phyloP scores from a whole-genome alignment of 2,888 invertebrate species.

The Nymphalis urticae region DNA sequence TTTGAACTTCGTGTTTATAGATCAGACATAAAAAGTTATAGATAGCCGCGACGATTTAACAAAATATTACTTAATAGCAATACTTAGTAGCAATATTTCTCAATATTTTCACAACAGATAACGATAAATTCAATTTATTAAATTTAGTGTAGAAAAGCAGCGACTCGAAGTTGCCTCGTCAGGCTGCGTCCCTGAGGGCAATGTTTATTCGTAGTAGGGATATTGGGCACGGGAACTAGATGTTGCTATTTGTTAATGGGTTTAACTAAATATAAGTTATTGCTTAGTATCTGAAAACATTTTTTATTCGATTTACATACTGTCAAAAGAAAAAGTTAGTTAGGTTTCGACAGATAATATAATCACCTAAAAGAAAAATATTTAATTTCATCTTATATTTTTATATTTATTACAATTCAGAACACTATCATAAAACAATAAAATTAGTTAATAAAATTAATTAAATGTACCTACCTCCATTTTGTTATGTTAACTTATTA shows the following conservation, averaged over 20 bases:
- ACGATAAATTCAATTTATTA: conserved; percentile 30
- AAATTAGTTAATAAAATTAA: too few relatives aligned
- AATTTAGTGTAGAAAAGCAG: conserved; percentile 27
- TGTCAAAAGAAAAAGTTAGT: neutral
- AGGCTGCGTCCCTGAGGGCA: conserved; percentile 21
- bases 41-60: neutral
- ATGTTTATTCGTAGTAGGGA: neutral
- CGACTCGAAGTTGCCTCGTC: conserved; percentile 24
- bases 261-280: conserved; percentile 3
- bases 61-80: neutral
- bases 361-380: too few relatives aligned
- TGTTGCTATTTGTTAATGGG: conserved; percentile 19
- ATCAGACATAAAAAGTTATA: neutral
- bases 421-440: too few relatives aligned
- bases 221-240: conserved; percentile 14
- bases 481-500: too few relatives aligned
- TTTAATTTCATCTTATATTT: too few relatives aligned
- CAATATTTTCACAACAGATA: conserved; percentile 27
- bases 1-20: too few relatives aligned
- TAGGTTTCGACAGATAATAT: too few relatives aligned
- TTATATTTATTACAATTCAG: too few relatives aligned
- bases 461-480: too few relatives aligned
- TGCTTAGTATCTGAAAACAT: neutral
- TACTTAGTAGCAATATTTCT: conserved; percentile 17
- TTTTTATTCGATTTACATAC: neutral